Evolutionary conservation across 2,797 vertebrate genomes (phyloP).

Genomic region (Channa striata): DNA sequence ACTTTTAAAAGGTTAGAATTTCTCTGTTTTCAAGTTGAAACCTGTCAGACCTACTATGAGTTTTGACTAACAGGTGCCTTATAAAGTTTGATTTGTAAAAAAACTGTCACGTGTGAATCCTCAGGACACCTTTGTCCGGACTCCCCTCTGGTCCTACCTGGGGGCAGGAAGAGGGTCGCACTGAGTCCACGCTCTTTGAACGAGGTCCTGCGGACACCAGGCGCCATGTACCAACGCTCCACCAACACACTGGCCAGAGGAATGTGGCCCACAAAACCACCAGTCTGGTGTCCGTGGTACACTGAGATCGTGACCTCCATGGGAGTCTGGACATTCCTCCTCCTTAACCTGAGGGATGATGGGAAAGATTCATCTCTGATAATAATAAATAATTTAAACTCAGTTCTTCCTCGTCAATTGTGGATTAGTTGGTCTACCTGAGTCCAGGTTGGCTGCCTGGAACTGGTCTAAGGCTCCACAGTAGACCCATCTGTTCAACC

Average conservation of each 20-base stretch:
- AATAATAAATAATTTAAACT: accelerated
- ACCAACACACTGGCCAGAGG: constrained; percentile 59
- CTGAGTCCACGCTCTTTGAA: constrained; percentile 67
- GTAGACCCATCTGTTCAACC: constrained; percentile 80
- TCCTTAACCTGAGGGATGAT: constrained; percentile 68
- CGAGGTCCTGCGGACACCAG: constrained; percentile 73
- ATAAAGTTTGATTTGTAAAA: too few relatives aligned
- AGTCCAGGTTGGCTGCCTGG: constrained; percentile 78
- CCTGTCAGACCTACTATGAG: too few relatives aligned
- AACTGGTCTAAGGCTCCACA: constrained; percentile 83
- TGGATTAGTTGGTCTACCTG: constrained; percentile 52
- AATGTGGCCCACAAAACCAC: constrained; percentile 59
- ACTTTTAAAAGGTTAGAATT: too few relatives aligned
- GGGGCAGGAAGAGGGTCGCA: constrained; percentile 79
- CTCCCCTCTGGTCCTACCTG: constrained; percentile 72
- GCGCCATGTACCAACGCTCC: constrained; percentile 79
- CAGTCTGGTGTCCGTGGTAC: constrained; percentile 64
- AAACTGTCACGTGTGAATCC: not conserved
- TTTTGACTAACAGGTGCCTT: too few relatives aligned
- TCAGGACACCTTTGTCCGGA: not conserved
- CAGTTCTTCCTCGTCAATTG: not conserved
- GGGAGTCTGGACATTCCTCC: constrained; percentile 69
- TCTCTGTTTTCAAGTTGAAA: too few relatives aligned
- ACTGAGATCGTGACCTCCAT: constrained; percentile 73
- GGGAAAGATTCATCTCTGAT: not conserved